A percentile compares a stretch with the other conserved stretches of the same genome.
Conservation (phyloP, 2,888 invertebrate species). For the Limnephilus auricula region DNA sequence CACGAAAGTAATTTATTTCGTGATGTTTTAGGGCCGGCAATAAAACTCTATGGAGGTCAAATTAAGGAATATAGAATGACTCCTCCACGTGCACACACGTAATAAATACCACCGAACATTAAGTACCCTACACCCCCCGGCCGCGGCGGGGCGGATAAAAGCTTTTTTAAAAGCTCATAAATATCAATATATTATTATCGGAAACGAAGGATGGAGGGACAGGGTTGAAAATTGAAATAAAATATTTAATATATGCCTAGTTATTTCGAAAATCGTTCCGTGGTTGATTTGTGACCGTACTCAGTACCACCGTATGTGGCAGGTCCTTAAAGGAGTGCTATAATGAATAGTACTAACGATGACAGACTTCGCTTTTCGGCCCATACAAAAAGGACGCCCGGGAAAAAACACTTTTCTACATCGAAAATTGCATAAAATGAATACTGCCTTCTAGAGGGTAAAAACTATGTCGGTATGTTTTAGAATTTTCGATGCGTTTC, state of each 20-base stretch:
- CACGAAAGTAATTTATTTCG: slow-evolving; percentile 35
- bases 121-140: background rate
- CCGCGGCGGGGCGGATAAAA: background rate
- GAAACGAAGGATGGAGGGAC: background rate
- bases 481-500: no score
- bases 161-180: slow-evolving; percentile 6
- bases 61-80: slow-evolving; percentile 42
- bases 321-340: background rate
- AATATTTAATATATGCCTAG: background rate
- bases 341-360: background rate
- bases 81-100: slow-evolving; percentile 20
- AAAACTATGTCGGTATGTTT: no score
- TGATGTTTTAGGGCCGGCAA: slow-evolving; percentile 23
- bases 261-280: background rate
- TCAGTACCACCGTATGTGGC: background rate
- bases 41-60: slow-evolving; percentile 40
- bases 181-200: slow-evolving; percentile 14
- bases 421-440: no score
- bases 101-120: slow-evolving; percentile 26
- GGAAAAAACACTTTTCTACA: no score
- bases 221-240: background rate
- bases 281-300: background rate
- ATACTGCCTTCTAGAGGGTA: no score
- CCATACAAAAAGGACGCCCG: no score
- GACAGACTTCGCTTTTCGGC: no score